Base-by-base conservation (phyloP, 2,797 vertebrate species). In the Anas capensis region DNA sequence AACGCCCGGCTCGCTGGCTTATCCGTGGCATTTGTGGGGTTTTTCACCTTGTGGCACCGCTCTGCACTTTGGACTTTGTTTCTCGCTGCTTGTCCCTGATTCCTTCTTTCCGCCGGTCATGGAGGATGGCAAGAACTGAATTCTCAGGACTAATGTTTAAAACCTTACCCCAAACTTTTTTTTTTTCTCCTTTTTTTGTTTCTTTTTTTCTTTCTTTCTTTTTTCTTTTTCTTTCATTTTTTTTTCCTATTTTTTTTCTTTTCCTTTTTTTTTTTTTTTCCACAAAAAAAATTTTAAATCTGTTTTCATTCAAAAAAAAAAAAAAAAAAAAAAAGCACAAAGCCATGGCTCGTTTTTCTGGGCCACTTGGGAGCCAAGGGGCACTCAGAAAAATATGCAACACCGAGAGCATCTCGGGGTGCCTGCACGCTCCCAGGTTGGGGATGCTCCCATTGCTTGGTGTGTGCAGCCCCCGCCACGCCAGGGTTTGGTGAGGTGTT, bases 31-130 rank as follows among this genome's bases (percentile, higher is more conserved):
- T 64, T 66, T 57, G 48, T 27, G 33, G 26, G 27, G 13, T 24
- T 31, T 78, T 36, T 27, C 27, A 3, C 79, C 68, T 60, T 16
- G 6, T 26, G 53, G 27, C 64, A 6, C 76, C 24, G 29, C 53
- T 72, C 51, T 77, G 69, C 21, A 49, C 62, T 57, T 79, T 7
- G 51, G 9, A 20, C 80, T 86, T 71, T 2, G 6, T 77, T 84
- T 73, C 83, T 70, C 0, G 0, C 58, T 72, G 7, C 0, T 81
- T 89, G 16, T 46, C 40, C 51, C 61, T 0, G 4, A 17, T 2
- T 48, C 26, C 49, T 82, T 46, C 40, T 1, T 70, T 65, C 18
- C 13, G 0, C n/a, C 1, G 0, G 23, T 20, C 17, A 38, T 14
- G 44, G 20, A 33, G 51, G 33, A 16, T 56, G 17, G 24, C 42